phyloP scores from a whole-genome alignment of 2,888 invertebrate species.

The Clunio marinus region DNA sequence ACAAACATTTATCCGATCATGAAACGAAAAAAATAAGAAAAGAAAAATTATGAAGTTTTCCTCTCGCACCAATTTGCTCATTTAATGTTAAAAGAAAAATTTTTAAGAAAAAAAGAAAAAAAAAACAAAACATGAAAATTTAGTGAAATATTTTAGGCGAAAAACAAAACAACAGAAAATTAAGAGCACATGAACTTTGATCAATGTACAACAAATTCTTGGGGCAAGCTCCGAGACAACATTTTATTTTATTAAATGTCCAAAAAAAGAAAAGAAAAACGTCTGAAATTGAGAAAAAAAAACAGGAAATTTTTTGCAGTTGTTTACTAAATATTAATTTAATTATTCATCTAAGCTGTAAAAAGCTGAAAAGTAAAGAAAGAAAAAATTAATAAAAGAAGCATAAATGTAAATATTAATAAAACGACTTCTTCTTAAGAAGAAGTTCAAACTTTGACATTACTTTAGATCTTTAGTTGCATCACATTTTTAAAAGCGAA shows the following conservation, averaged over 20 bases:
- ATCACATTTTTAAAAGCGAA: background rate
- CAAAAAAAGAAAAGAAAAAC: background rate
- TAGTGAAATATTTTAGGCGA: background rate
- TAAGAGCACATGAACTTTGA: slow-evolving; percentile 17
- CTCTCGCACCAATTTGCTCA: slow-evolving; percentile 20
- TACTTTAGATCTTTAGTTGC: background rate
- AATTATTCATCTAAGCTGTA: background rate
- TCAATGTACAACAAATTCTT: slow-evolving; percentile 17
- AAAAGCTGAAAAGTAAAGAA: background rate
- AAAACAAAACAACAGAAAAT: background rate
- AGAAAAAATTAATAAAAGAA: too few species aligned
- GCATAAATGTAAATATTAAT: too few species aligned
- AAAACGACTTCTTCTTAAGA: too few species aligned
- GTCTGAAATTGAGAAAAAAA: background rate
- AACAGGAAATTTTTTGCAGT: too few species aligned
- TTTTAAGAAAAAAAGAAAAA: background rate
- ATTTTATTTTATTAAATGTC: slow-evolving; percentile 3
- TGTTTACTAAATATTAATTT: too few species aligned
- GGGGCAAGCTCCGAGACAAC: background rate
- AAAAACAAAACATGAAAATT: too few species aligned
- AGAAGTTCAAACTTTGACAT: background rate
- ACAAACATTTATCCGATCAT: background rate
- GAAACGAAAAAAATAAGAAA: background rate
- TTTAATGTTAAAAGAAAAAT: background rate
- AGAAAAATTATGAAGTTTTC: too few species aligned